Evolutionary conservation across 1,140 invertebrate genomes (phyloP), one percentile per base, ranked within the genome.

Genomic region (Frieseomelitta varia): DNA sequence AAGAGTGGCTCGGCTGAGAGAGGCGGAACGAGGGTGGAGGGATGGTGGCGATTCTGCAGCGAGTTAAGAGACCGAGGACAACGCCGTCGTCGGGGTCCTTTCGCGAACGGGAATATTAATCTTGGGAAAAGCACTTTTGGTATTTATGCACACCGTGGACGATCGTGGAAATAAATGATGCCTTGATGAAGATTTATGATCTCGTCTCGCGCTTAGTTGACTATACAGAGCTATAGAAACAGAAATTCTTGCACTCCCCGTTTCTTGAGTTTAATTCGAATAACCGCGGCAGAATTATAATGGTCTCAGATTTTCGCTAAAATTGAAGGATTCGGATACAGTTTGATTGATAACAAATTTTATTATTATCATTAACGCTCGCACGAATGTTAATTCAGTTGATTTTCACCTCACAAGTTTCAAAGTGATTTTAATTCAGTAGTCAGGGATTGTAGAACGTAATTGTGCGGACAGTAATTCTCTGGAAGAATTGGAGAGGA

Each of bases 91-190:
- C 82, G 88, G 89, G 87, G 80, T 88, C 63, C 79, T 90, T 87
- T 93, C 88, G 90, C 90, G 86, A 86, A 63, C 78, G 87, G 79
- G 77, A 92, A 93, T 94, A 94, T 94, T 94, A 94, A 94, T 94
- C 93, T 92, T 92, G 79, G 77, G 83, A 79, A 88, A 88, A 79
- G 55, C 51, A 65, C 55, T 77, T 76, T 71, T 34, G 55, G 68
- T 86, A 74, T 89, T 89, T 89, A 89, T 86, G 85, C 72, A 86
- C 55, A 75, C 71, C n/a, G 47, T n/a, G 56, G 21, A 76, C 10
- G 17, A n/a, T 56, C 73, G 30, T n/a, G 71, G 55, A 65, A 75
- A 61, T 73, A 63, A 75, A 79, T 79, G 77, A 39, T 47, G n/a
- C 12, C 68, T 81, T 79, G 65, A 79, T 79, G 78, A 79, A 79